Conservation (phyloP, 2,888 invertebrate genomes). For the Pyrrhosoma nymphula region DNA sequence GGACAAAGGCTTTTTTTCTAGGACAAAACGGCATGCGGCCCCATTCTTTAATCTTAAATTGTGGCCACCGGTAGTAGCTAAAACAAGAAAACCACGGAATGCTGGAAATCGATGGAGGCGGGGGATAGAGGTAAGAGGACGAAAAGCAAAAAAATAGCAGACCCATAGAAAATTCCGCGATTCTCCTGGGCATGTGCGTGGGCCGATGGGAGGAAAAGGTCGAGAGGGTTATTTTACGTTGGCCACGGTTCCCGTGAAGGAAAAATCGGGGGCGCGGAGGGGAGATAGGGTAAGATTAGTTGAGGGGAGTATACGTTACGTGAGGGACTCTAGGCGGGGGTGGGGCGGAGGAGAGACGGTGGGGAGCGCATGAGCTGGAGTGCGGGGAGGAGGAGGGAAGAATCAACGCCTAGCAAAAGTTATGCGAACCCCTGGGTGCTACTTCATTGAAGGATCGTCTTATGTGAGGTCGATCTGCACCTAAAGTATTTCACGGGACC, state of each 20-base stretch:
- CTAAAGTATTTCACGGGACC: neutral
- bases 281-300: neutral
- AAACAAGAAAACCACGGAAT: neutral
- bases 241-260: neutral
- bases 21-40: too few species aligned
- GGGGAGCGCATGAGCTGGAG: neutral
- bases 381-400: neutral
- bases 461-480: neutral
- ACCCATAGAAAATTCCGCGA: neutral
- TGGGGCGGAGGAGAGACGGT: neutral
- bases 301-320: neutral
- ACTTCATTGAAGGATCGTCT: neutral
- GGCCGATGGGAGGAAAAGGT: neutral
- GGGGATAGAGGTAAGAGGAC: neutral
- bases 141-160: neutral
- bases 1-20: too few species aligned
- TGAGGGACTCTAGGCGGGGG: too few species aligned
- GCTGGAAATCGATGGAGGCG: neutral
- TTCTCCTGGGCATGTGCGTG: neutral
- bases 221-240: neutral
- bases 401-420: neutral
- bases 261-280: neutral
- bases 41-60: neutral
- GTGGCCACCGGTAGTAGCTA: neutral
- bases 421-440: neutral